Base-by-base conservation (phyloP, 2,113 vertebrate species). In the Drymodes brunneopygia region DNA sequence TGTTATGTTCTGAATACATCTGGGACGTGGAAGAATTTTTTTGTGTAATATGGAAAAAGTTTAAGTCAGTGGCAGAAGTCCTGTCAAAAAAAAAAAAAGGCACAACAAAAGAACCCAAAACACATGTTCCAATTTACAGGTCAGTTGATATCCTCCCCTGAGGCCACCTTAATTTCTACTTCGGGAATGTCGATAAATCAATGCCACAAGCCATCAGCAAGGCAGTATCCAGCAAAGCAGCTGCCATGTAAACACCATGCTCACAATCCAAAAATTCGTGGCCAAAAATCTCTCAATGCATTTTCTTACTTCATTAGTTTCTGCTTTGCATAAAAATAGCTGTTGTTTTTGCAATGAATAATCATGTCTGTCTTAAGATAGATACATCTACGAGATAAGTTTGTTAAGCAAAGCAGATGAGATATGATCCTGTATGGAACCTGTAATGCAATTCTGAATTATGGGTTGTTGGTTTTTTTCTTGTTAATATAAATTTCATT, bases 111-210 rank as follows among this genome's bases (percentile, higher is more conserved):
- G 81, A 85, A 9, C 17, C 71, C 60, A 90, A 90, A 95, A 86
- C 93, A 92, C 78, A 87, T 82, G 85, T 95, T 94, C 87, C 40
- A 87, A 62, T 93, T 96, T 91, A 84, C 51, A 95, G 91, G 77
- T 92, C 94, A 95, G 87, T 73, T 93, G 94, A 95, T 95, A 75
- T 67, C 67, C 77, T 97, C 94, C 92, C 73, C 17, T 74, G 83
- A 95, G 94, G 61, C 70, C 38, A 25, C 69, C 80, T 93, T 91
- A 65, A 61, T 91, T 92, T 94, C 88, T 78, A 70, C 65, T 86
- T 77, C 0, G 7, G 48, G 77, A 44, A 45, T 65, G 85, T 86
- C 75, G 84, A 95, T 94, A 85, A 69, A 81, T 92, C 94, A 95
- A 19, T 81, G 88, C 74, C 94, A 94, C 54, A 58, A 95, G 81